Base-by-base conservation (phyloP, 2,888 invertebrate genomes). In the Margaritifera margaritifera region DNA sequence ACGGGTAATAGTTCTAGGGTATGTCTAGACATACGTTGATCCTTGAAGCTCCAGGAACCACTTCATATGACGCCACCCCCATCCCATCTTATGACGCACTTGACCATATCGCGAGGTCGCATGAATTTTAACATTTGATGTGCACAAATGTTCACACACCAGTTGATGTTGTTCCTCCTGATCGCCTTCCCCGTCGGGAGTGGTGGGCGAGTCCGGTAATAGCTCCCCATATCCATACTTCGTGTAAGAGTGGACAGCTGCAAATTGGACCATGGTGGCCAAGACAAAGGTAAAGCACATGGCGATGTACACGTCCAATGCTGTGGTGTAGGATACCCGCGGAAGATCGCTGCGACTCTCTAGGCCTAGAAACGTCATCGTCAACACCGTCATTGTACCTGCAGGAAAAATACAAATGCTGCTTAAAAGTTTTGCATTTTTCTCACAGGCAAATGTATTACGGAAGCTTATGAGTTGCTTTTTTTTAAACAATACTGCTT, bases 341-440 rank as follows among this genome's bases (percentile, higher is more conserved):
- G 89, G 89, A 6, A 89, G 82, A 74, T 89, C 88, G 61, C 84
- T 82, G 31, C 89, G 79, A 55, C 82, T 85, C 72, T 89, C 89
- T 64, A 89, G 73, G 6, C 84, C 84, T 31, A 89, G 77, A 1
- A 97, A 97, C 0, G 97, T 96, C 11, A 98, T 91, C 0, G 98
- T 98, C 69, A 98, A 91, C 52, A 98, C 97, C 0, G 97, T 96
- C 0, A 97, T 97, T 68, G 98, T 96, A 50, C 97, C 93, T 93
- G 83, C 0, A 64, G 54, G 54, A 22, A 42, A 42, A 42, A 42
- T 15, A 15, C 11, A 42, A 42, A 42, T 42, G 15, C 8, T 31
- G 11, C 1, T 42, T 11, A 42, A 11, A 42, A 11, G 42, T 42
- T 42, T 42, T 15, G 42, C 42, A 42, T 15, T 42, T 11, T 42